These are phyloP conservation scores for Saturnia pavonia DNA, from an alignment of 2,888 invertebrate genomes.

Conservation along the genomic window DNA sequence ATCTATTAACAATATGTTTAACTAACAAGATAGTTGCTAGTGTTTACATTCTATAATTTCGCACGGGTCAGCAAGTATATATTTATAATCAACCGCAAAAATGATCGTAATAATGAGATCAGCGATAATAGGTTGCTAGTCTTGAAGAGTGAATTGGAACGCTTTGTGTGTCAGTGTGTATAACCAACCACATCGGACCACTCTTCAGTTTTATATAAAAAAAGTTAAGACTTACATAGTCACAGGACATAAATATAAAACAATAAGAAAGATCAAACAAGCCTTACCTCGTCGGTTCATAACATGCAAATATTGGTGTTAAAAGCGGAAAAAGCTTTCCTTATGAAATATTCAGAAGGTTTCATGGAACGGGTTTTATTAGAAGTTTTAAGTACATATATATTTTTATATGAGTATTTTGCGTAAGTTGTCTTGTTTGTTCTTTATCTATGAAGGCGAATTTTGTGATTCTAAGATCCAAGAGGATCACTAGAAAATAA, in stretches of 20 bases:
- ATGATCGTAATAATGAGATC: no score
- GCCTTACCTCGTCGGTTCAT: conserved; percentile 56
- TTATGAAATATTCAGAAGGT: conserved; percentile 77
- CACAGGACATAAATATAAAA: conserved; percentile 11
- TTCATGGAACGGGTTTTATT: conserved; percentile 23
- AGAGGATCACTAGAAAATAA: neutral
- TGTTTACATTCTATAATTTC: no score
- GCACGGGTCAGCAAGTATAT: no score
- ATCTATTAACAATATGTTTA: no score
- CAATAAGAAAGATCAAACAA: conserved; percentile 26
- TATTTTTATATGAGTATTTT: neutral
- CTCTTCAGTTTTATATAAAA: no score
- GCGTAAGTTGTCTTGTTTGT: conserved; percentile 2
- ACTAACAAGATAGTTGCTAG: no score
- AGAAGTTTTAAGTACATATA: conserved; percentile 1
- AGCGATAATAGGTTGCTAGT: no score
- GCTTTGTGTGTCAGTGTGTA: no score
- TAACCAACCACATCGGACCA: no score
- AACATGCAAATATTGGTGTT: conserved; percentile 70
- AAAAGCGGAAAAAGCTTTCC: conserved; percentile 61
- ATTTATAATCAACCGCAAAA: no score
- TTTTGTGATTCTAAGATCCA: neutral
- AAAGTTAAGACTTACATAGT: no score
- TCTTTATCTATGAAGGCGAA: neutral
- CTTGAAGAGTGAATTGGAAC: no score